phyloP scores from a whole-genome alignment of 1,140 invertebrate species.

The Pachypsylla venusta region DNA sequence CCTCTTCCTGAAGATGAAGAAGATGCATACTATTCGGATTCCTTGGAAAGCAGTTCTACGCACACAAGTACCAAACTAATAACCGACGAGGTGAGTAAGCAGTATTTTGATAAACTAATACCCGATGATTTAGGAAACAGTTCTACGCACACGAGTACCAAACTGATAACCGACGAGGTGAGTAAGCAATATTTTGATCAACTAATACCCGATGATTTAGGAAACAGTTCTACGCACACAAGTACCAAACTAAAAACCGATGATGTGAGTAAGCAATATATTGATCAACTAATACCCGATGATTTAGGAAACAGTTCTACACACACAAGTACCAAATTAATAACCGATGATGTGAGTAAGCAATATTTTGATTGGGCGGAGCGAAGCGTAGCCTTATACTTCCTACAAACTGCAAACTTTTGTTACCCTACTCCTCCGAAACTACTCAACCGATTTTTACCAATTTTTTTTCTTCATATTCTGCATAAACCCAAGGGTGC shows the following conservation, averaged over 20 bases:
- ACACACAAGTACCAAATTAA: neutral
- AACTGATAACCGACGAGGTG: neutral
- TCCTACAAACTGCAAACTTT: no score
- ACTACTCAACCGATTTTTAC: no score
- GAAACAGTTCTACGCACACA: neutral
- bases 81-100: neutral
- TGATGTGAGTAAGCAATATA: neutral
- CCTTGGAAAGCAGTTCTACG: no score
- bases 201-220: neutral
- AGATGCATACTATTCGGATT: neutral
- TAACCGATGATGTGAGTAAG: neutral
- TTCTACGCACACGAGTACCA: neutral
- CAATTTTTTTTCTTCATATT: no score
- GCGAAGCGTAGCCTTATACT: no score
- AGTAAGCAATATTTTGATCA: neutral
- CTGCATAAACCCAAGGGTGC: no score
- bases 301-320: no score
- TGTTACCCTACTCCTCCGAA: no score
- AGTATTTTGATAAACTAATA: neutral
- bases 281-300: neutral
- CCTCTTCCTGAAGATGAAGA: neutral
- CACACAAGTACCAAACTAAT: neutral
- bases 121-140: no score
- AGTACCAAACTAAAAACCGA: neutral
- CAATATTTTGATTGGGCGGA: no score